Evolutionary conservation across 2,888 invertebrate genomes (phyloP), one percentile per base, ranked within the genome.

Genomic region (Alloplasta piceator): DNA sequence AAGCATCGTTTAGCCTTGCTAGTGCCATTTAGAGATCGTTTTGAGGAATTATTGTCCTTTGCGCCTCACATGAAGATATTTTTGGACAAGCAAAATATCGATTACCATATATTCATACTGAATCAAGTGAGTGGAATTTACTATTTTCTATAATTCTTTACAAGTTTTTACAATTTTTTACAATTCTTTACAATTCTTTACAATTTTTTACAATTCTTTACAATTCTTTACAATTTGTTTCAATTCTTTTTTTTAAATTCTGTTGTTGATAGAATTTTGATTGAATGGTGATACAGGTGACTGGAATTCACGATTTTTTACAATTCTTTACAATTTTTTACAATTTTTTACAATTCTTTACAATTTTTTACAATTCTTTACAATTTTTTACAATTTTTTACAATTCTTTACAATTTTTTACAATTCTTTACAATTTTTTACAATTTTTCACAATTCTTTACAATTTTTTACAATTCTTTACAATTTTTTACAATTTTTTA

Each of bases 11-110:
- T 99, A 87, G 98, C 98, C 61, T 94, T 99, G 76, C 92, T 99
- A 82, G 98, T 99, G 71, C 99, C 99, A 68, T 99, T 97, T 92
- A 94, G 99, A 86, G 98, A 99, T 92, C 94, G 99, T 81, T 98
- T 98, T 91, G 98, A 99, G 87, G 99, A 99, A 92, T 94, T 99
- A n/a, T 91, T 98, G 73, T 95, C 96, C 86, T 99, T 99, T 93
- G 97, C 95, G 9, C 98, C 99, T 6, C 96, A 98, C 89, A 96
- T 99, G 93, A 95, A 96, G 86, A 93, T 93, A 48, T 99, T 98
- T 92, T 93, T 99, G 46, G 94, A 94, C 56, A 94, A 94, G 78
- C 98, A 99, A 92, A 93, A 94, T 70, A 94, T 99, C 83, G 93
- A 94, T 10, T 97, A 98, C 92, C 95, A 96, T 89, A 97, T 99